Percentiles rank a stretch among this genome's conserved stretches.
These are phyloP conservation scores for Pharmacophagus antenor DNA, from an alignment of 2,888 invertebrate species.

Conservation along the genomic window DNA sequence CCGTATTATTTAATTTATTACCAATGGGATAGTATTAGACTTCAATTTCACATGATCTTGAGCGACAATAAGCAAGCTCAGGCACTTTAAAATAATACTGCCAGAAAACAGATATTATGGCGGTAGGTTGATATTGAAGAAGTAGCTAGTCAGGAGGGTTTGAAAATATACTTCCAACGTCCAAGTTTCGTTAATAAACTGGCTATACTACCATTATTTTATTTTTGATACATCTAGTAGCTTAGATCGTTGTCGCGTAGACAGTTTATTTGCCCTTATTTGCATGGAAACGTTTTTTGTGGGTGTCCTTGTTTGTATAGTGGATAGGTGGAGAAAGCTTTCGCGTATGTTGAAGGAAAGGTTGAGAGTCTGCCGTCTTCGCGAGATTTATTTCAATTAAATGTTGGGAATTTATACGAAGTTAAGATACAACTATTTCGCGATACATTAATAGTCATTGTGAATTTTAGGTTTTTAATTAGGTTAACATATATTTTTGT, in stretches of 20 bases:
- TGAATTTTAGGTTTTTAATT: neutral
- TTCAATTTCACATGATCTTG: too few species aligned
- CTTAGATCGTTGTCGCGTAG: slow-evolving; percentile 55
- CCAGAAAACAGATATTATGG: too few species aligned
- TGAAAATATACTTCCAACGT: too few species aligned
- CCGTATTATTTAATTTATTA: too few species aligned
- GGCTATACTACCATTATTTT: too few species aligned
- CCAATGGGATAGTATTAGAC: too few species aligned
- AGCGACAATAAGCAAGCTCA: too few species aligned
- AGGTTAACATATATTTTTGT: too few species aligned
- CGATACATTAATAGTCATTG: slow-evolving; percentile 23
- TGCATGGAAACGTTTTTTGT: slow-evolving; percentile 81
- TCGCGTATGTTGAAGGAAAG: slow-evolving; percentile 53
- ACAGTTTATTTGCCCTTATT: slow-evolving; percentile 78
- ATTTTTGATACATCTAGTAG: slow-evolving; percentile 40
- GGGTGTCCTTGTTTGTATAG: slow-evolving; percentile 77
- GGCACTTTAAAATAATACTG: too few species aligned
- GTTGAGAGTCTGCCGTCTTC: slow-evolving; percentile 52
- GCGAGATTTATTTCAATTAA: slow-evolving; percentile 71
- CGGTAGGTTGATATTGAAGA: too few species aligned
- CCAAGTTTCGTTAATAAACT: too few species aligned
- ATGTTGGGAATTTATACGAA: slow-evolving; percentile 36
- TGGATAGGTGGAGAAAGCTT: slow-evolving; percentile 74
- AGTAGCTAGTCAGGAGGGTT: too few species aligned
- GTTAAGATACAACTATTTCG: slow-evolving; percentile 22